A percentile compares a stretch with the other conserved stretches of the same genome.
Conservation (phyloP, 2,797 vertebrate species). For the Eremophila alpestris region DNA sequence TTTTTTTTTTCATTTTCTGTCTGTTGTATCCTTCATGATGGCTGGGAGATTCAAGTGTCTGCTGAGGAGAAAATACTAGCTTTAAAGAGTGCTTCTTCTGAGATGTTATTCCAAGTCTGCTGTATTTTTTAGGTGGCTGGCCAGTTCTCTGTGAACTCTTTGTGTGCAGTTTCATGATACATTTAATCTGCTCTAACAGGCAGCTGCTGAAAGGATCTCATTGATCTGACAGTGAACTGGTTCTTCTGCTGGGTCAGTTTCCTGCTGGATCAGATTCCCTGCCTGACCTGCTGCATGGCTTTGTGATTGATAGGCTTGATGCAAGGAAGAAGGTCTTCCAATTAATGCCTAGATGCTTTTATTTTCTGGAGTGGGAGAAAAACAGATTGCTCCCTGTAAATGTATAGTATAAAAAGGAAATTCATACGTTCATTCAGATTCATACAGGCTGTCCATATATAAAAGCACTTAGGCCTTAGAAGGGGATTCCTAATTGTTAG, state of each 20-base stretch:
- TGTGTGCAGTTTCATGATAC: neutral
- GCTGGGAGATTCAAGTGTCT: constrained; percentile 12
- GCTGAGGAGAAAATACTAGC: neutral
- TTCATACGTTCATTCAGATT: neutral
- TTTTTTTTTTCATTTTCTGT: neutral
- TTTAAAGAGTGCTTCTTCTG: neutral
- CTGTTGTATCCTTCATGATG: neutral
- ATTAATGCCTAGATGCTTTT: neutral
- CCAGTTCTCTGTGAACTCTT: neutral
- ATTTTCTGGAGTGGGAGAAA: neutral
- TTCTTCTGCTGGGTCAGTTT: constrained; percentile 44
- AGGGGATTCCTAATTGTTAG: neutral
- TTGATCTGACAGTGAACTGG: constrained; percentile 34
- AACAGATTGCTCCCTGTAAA: neutral
- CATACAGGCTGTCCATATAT: neutral
- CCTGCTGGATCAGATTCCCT: constrained; percentile 26
- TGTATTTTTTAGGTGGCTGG: neutral
- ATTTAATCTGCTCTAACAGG: constrained; percentile 49
- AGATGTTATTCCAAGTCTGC: neutral
- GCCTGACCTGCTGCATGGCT: constrained; percentile 9
- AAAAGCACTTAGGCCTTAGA: neutral
- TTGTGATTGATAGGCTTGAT: neutral
- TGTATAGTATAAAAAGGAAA: neutral
- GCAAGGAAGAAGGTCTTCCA: neutral
- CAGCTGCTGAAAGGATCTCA: constrained; percentile 43